phyloP scores from a whole-genome alignment of 2,797 vertebrate genomes.

The Coracias cyanogaster region DNA sequence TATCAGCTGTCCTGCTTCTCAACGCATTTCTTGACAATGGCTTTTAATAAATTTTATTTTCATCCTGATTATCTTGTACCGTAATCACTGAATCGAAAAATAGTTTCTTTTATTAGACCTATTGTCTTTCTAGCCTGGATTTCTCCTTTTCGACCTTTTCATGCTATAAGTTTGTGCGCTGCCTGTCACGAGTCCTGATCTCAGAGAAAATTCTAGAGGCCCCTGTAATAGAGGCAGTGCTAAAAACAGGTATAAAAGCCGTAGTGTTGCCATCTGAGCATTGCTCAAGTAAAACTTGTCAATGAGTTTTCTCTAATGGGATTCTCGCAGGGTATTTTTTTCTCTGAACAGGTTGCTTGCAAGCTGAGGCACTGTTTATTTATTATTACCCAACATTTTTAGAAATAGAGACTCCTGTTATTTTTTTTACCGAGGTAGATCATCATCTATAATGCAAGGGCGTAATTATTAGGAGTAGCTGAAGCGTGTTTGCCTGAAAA shows the following conservation, averaged over 20 bases:
- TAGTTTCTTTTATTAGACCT: background rate
- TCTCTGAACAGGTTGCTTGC: background rate
- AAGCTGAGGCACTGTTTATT: background rate
- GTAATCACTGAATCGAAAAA: background rate
- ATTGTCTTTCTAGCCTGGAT: background rate
- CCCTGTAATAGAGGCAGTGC: background rate
- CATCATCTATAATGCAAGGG: background rate
- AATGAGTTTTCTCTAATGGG: background rate
- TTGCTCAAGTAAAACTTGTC: background rate
- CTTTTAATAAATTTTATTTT: background rate
- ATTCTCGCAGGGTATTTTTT: background rate
- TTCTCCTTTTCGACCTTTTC: background rate
- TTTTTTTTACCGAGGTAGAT: background rate
- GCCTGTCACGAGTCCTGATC: background rate
- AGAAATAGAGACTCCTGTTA: background rate
- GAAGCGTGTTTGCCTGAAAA: background rate
- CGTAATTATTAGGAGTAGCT: background rate
- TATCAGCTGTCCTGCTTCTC: background rate
- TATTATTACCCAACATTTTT: background rate
- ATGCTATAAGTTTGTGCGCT: background rate
- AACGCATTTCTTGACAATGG: background rate
- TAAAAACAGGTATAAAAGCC: background rate
- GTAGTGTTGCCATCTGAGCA: background rate
- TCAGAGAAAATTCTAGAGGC: background rate
- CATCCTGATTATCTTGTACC: background rate